Evolutionary conservation across 2,888 invertebrate genomes (phyloP).

Genomic region (Metacarcinus magister): DNA sequence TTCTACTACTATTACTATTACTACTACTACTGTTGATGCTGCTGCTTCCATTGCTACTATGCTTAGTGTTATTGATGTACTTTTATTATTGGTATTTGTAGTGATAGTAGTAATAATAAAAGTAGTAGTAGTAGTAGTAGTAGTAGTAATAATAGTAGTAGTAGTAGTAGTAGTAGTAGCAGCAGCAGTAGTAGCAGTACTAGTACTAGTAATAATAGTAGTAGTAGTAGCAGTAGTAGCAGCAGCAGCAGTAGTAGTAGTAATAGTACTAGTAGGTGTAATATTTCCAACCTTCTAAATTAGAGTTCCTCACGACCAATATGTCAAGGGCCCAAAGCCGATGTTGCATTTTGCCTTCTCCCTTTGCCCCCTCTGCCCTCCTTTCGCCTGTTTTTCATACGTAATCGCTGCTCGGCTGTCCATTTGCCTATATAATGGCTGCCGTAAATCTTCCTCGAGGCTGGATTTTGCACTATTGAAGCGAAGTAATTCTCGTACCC

Average conservation of each 20-base stretch:
- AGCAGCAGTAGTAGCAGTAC: not conserved
- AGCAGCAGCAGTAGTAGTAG: not conserved
- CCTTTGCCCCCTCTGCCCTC: not conserved
- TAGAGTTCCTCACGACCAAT: not conserved
- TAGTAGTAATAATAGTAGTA: not conserved
- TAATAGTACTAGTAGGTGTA: not conserved
- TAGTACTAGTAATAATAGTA: constrained; percentile 28
- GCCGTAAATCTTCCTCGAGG: constrained; percentile 17
- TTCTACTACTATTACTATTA: not conserved
- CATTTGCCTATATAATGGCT: constrained; percentile 57
- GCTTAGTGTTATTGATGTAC: not conserved
- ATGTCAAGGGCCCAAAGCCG: not conserved
- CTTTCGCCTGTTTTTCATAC: constrained; percentile 43
- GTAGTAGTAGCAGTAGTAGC: constrained; percentile 19
- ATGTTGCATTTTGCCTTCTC: constrained; percentile 20
- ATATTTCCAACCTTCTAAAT: not conserved
- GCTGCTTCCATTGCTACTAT: not conserved
- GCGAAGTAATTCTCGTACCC: constrained; percentile 42
- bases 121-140: not conserved
- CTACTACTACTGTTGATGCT: not conserved
- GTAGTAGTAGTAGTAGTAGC: not conserved
- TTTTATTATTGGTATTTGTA: not conserved
- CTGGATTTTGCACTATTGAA: constrained; percentile 57
- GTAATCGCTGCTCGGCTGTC: constrained; percentile 30
- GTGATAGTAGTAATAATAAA: not conserved